Evolutionary conservation across 2,888 invertebrate species (phyloP), one percentile per base, ranked within the genome.

Genomic region (Eupelmus urozonus): DNA sequence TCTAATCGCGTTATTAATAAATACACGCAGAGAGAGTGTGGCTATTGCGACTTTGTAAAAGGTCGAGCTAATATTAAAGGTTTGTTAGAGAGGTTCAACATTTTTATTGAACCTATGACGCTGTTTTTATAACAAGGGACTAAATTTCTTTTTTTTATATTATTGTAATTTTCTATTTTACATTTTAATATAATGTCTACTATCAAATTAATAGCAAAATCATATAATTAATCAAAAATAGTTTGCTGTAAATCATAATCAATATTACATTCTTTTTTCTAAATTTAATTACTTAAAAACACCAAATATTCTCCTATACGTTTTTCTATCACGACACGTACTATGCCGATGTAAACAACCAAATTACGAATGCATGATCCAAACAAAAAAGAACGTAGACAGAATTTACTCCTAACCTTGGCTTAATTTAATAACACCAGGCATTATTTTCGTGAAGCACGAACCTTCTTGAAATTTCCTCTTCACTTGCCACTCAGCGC

Each of bases 1-100:
- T 42, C 18, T 29, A 9, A 45, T 9, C 45, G 45, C 16, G 3
- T 45, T 45, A 45, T 16, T 45, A 45, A 45, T 45, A 45, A 45
- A 45, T 16, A 45, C 2, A 13, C 2, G 5, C 20, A 18, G 5
- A 23, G 27, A 18, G 13, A 3, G 7, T 13, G 25, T 3, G 23
- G 25, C 2, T 34, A 34, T 27, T 29, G 18, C 27, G 34, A 67
- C 53, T 67, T 67, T 67, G 40, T 5, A 67, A 53, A 67, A 53
- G 67, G 53, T 67, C 67, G 23, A 53, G 53, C 34, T 23, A 53
- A 53, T 53, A 67, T 66, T 34, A 66, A 65, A 49, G 27, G 51
- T 20, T 20, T 49, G 7, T 59, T 29, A 29, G 9, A 20, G 7
- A 34, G 20, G 34, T 18, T 20, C 3, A 23, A 34, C 13, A 18